These are phyloP conservation scores for Masnerella sp. DNA, from an alignment of 2,888 invertebrate genomes.

Conservation along the genomic window DNA sequence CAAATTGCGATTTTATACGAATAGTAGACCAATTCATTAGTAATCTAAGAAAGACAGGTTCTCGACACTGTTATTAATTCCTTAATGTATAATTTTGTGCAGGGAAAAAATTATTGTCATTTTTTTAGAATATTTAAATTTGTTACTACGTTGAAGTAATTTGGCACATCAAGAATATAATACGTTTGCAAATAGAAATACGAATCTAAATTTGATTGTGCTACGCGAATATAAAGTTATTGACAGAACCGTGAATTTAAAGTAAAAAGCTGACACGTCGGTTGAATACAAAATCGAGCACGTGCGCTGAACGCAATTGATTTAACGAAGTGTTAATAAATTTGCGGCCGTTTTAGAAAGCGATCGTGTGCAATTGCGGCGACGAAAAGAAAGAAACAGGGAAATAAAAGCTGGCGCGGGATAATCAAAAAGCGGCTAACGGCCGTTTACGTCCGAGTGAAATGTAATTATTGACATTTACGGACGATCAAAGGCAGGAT, in stretches of 20 bases:
- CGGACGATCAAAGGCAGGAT: slow-evolving; percentile 20
- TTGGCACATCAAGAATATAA: too few relatives aligned
- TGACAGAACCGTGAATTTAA: too few relatives aligned
- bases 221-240: too few relatives aligned
- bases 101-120: too few relatives aligned
- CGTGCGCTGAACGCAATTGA: slow-evolving; percentile 6
- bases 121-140: too few relatives aligned
- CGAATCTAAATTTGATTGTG: too few relatives aligned
- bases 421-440: slow-evolving; percentile 16
- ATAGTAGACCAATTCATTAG: slow-evolving; percentile 21
- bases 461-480: slow-evolving; percentile 42
- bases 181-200: too few relatives aligned
- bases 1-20: slow-evolving; percentile 7
- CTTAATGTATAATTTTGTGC: too few relatives aligned
- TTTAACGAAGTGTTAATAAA: slow-evolving; percentile 19
- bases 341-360: slow-evolving; percentile 15
- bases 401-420: neutral
- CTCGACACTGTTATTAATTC: too few relatives aligned
- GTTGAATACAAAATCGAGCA: slow-evolving; percentile 11
- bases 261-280: too few relatives aligned
- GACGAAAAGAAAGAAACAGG: neutral
- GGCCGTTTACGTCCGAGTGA: slow-evolving; percentile 8
- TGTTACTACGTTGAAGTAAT: too few relatives aligned
- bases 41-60: too few relatives aligned
- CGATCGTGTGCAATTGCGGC: neutral